A percentile compares a stretch with the other conserved stretches of the same genome.
Conservation (phyloP, 2,113 vertebrate species). For the Archocentrus centrarchus region DNA sequence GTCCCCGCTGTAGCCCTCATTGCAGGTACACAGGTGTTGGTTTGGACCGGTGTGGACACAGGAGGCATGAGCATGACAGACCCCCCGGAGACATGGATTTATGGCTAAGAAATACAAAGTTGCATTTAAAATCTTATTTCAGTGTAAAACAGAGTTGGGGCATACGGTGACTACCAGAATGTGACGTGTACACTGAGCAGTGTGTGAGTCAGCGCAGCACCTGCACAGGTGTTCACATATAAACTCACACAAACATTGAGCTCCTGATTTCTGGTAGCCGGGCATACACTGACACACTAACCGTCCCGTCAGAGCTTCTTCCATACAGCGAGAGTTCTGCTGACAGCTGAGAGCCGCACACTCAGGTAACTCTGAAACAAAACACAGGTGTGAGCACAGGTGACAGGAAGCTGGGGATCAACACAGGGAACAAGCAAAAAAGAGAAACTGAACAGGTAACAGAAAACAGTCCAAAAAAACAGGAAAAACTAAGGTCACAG, state of each 20-base stretch:
- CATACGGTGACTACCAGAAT: neutral
- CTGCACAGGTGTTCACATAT: neutral
- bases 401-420: neutral
- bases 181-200: neutral
- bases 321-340: constrained; percentile 84
- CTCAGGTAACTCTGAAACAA: constrained; percentile 75
- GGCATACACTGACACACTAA: constrained; percentile 87
- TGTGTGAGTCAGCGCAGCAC: too few species aligned
- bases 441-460: neutral
- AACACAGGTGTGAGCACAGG: neutral
- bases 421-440: neutral
- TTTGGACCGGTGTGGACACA: constrained; percentile 88
- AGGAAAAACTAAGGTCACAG: neutral
- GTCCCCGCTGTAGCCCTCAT: constrained; percentile 86
- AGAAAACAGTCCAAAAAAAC: neutral
- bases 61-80: constrained; percentile 83
- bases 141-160: too few species aligned
- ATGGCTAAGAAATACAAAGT: constrained; percentile 79
- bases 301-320: constrained; percentile 68
- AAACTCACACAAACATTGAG: constrained; percentile 86
- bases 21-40: constrained; percentile 84
- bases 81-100: constrained; percentile 84
- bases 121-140: neutral
- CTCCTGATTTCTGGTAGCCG: constrained; percentile 71
- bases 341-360: constrained; percentile 84